Evolutionary conservation across 2,113 vertebrate genomes (phyloP), one percentile per base, ranked within the genome.

Genomic region (Holacanthus passer): DNA sequence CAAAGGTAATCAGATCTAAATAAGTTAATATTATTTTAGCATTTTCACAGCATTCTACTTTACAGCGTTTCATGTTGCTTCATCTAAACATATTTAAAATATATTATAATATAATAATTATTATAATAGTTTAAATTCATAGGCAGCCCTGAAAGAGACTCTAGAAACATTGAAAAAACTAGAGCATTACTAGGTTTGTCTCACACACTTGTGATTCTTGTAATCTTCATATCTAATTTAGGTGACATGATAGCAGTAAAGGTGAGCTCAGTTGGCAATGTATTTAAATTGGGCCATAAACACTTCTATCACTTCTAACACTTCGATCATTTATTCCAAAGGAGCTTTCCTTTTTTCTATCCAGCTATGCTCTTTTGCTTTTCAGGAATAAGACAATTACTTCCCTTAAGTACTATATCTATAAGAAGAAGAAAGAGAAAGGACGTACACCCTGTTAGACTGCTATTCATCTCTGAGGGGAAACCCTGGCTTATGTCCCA

Each of bases 401-500:
- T 53, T 84, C 5, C 29, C 41, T 43, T 5, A 47, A n/a, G 20
- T 9, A 22, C 50, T 55, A 13, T 35, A 27, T 39, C 27, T 45
- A 22, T 65, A 63, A 59, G 55, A 37, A 77, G 59, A 58, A 55
- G 35, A 78, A 27, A 83, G 58, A 48, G 68, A 75, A 76, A 63
- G 22, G 27, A 70, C 27, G 69, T 64, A 74, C 72, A 66, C 73
- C 37, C 39, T 62, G 53, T 66, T 53, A n/a, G 17, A 75, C 37
- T 60, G n/a, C 19, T 72, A 37, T 72, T 87, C 29, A 56, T 82
- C 10, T 47, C 63, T 31, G 52, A 59, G 2, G 14, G 13, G 32
- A 77, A 82, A 71, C 50, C 45, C 48, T 81, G 79, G 77, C 77
- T 70, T 65, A 9, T 22, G 29, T 58, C 85, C 87, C 60, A 74